phyloP scores from a whole-genome alignment of 2,888 invertebrate species.

The Trissolcus brochymenae region DNA sequence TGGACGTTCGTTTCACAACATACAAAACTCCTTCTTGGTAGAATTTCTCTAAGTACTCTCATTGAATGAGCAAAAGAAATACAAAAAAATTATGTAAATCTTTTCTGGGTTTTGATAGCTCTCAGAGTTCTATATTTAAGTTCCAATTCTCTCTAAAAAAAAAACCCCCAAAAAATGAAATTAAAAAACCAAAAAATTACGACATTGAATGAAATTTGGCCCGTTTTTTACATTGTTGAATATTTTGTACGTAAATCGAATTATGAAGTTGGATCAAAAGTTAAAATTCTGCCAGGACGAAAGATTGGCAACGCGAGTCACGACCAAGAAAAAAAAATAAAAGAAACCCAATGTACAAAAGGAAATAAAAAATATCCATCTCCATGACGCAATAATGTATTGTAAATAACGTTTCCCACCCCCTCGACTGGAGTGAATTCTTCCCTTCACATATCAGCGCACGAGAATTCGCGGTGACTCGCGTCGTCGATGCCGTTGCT shows the following conservation, averaged over 20 bases:
- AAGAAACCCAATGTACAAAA: slow-evolving; percentile 35
- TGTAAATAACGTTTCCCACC: slow-evolving; percentile 34
- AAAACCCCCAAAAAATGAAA: too few species aligned
- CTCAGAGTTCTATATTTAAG: too few species aligned
- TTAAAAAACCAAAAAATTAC: too few species aligned
- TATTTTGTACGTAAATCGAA: too few species aligned
- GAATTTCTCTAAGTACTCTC: neutral
- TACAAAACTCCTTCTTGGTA: slow-evolving; percentile 23
- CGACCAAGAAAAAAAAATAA: neutral
- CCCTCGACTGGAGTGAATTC: slow-evolving; percentile 13
- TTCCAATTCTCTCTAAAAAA: too few species aligned
- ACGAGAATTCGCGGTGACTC: slow-evolving; percentile 27
- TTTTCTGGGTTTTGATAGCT: too few species aligned
- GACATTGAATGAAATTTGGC: too few species aligned
- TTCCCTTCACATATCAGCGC: slow-evolving; percentile 20
- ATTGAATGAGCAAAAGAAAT: too few species aligned
- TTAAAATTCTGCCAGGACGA: too few species aligned
- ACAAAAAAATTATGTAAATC: too few species aligned
- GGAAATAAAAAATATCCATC: neutral
- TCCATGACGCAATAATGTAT: slow-evolving; percentile 12
- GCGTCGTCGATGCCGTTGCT: slow-evolving; percentile 18
- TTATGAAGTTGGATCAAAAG: too few species aligned
- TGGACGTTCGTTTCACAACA: slow-evolving; percentile 27
- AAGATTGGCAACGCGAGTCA: slow-evolving; percentile 21
- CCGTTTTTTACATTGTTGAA: too few species aligned